Percentiles rank a stretch among this genome's conserved stretches.
These are phyloP conservation scores for Spea multiplicata DNA, from an alignment of 2,113 vertebrate genomes.

Conservation along the genomic window DNA sequence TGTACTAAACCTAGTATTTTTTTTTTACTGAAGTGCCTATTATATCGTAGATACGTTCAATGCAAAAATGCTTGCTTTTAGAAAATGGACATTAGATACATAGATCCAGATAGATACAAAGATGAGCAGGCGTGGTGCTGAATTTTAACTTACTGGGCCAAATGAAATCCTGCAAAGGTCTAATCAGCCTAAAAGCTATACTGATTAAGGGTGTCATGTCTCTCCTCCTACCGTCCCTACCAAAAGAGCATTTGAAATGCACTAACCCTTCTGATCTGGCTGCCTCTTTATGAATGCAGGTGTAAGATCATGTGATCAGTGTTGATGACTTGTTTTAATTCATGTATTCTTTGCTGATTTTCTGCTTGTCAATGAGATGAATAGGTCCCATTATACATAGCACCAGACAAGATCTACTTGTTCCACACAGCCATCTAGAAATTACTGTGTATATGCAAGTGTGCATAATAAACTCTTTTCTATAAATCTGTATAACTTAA, in stretches of 20 bases:
- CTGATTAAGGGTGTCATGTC: slow-evolving; percentile 33
- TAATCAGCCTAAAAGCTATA: slow-evolving; percentile 41
- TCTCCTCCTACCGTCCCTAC: slow-evolving; percentile 31
- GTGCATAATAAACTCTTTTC: slow-evolving; percentile 48
- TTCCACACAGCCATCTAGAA: slow-evolving; percentile 56
- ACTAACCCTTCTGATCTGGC: slow-evolving; percentile 14
- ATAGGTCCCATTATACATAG: slow-evolving; percentile 57
- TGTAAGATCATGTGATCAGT: slow-evolving; percentile 62
- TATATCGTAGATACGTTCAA: too few relatives aligned
- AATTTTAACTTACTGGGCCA: slow-evolving; percentile 32
- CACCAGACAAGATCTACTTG: slow-evolving; percentile 54
- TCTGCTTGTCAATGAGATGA: slow-evolving; percentile 70
- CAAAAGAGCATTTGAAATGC: slow-evolving; percentile 27
- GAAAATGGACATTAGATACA: not conserved
- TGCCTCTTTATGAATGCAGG: slow-evolving; percentile 59
- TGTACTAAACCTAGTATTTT: too few relatives aligned
- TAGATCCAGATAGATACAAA: not conserved
- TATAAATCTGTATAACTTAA: slow-evolving; percentile 22
- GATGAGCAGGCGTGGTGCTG: not conserved
- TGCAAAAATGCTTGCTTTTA: not conserved
- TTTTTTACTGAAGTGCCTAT: too few relatives aligned
- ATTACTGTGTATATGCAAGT: slow-evolving; percentile 52
- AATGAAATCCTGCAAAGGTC: slow-evolving; percentile 30
- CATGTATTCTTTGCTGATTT: slow-evolving; percentile 69
- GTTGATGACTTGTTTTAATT: slow-evolving; percentile 67